Conservation (phyloP, 2,797 vertebrate genomes). For the Sparidentex hasta region DNA sequence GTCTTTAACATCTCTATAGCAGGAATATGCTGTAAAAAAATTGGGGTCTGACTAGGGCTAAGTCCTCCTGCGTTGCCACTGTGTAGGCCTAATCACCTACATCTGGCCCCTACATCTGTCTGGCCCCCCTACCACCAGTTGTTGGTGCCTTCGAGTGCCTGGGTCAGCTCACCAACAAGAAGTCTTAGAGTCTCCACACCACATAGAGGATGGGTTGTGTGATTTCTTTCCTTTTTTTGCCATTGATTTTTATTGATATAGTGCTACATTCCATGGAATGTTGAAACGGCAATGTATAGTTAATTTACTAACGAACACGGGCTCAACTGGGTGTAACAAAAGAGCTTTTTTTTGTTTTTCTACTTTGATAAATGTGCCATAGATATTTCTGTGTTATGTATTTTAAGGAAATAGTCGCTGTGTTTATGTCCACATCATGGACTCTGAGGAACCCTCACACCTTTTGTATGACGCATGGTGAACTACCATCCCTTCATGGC, state of each 20-base stretch:
- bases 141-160: conserved; percentile 52
- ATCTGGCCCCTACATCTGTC: conserved; percentile 30
- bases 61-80: conserved; percentile 10
- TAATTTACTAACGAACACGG: conserved; percentile 44
- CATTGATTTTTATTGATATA: conserved; percentile 36
- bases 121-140: conserved; percentile 38
- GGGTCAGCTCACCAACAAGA: conserved; percentile 28
- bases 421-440: conserved; percentile 34
- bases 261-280: conserved; percentile 77
- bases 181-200: conserved; percentile 39
- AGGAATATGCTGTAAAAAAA: not conserved
- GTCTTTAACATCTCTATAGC: conserved; percentile 6
- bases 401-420: conserved; percentile 28
- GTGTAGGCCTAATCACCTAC: conserved; percentile 29
- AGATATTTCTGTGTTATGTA: conserved; percentile 43
- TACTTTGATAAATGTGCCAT: conserved; percentile 72
- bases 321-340: conserved; percentile 49
- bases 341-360: conserved; percentile 26
- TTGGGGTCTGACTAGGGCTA: conserved; percentile 5
- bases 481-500: conserved; percentile 17
- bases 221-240: not conserved
- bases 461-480: conserved; percentile 37
- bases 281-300: conserved; percentile 46
- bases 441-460: conserved; percentile 29
- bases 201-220: conserved; percentile 18